These are phyloP conservation scores for Ridgeia piscesae DNA, from an alignment of 1,140 invertebrate species.

Conservation along the genomic window DNA sequence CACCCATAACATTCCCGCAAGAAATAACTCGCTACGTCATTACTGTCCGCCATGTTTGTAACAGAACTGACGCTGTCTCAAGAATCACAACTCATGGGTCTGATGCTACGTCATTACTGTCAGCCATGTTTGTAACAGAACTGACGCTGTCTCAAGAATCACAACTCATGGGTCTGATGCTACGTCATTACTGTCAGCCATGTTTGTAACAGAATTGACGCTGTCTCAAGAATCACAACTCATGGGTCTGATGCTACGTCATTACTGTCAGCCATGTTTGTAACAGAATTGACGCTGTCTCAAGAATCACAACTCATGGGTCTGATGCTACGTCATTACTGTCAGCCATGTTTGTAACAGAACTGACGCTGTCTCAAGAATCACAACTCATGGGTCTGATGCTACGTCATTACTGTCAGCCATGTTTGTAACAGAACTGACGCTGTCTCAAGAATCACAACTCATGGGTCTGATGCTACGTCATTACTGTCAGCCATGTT, in stretches of 20 bases:
- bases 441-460: neutral
- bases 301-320: neutral
- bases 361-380: neutral
- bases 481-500: neutral
- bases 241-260: neutral
- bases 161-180: neutral
- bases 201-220: neutral
- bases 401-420: neutral
- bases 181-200: neutral
- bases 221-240: neutral
- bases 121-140: neutral
- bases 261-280: neutral
- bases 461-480: neutral
- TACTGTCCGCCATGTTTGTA: neutral
- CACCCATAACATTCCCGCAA: too few species aligned
- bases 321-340: neutral
- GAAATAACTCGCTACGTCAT: neutral
- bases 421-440: neutral
- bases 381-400: neutral
- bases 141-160: neutral
- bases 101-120: neutral
- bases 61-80: neutral
- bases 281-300: neutral
- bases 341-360: neutral
- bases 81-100: neutral